These are phyloP conservation scores for Spialia ferax DNA, from an alignment of 2,888 invertebrate species.

Conservation along the genomic window DNA sequence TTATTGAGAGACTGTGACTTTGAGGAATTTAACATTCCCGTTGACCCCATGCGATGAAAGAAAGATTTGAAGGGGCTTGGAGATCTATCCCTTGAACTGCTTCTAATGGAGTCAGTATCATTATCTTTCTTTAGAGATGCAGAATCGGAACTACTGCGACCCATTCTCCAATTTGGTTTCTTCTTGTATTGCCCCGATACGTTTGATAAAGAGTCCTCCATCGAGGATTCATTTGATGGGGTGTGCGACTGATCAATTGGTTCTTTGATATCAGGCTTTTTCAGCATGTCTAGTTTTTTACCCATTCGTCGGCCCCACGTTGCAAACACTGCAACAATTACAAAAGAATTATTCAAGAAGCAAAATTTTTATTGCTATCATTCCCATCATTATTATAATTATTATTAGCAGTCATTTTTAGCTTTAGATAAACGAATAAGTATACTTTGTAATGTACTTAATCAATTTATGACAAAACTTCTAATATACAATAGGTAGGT, in stretches of 20 bases:
- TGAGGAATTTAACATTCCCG: slow-evolving; percentile 90
- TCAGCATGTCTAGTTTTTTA: slow-evolving; percentile 91
- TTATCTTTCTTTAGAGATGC: slow-evolving; percentile 76
- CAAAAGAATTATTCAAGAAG: background rate
- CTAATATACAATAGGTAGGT: too few species aligned
- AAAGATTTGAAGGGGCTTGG: slow-evolving; percentile 90
- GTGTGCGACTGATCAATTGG: slow-evolving; percentile 63
- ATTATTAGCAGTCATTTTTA: too few species aligned
- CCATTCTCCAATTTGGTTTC: slow-evolving; percentile 87
- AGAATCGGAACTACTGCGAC: slow-evolving; percentile 81
- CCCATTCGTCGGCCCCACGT: slow-evolving; percentile 94
- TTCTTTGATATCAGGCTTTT: slow-evolving; percentile 89
- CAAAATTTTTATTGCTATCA: too few species aligned
- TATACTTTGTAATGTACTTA: too few species aligned
- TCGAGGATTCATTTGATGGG: slow-evolving; percentile 59
- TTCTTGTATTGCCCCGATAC: slow-evolving; percentile 81
- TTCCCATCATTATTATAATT: too few species aligned
- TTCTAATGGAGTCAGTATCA: slow-evolving; percentile 79
- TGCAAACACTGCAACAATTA: slow-evolving; percentile 85
- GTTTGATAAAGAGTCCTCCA: slow-evolving; percentile 65
- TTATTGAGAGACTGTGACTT: slow-evolving; percentile 78
- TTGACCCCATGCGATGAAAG: slow-evolving; percentile 92
- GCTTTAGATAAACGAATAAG: too few species aligned
- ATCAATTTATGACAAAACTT: too few species aligned
- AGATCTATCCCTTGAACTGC: slow-evolving; percentile 83